phyloP scores from a whole-genome alignment of 2,888 invertebrate genomes.

The Podotricha telesiphe region DNA sequence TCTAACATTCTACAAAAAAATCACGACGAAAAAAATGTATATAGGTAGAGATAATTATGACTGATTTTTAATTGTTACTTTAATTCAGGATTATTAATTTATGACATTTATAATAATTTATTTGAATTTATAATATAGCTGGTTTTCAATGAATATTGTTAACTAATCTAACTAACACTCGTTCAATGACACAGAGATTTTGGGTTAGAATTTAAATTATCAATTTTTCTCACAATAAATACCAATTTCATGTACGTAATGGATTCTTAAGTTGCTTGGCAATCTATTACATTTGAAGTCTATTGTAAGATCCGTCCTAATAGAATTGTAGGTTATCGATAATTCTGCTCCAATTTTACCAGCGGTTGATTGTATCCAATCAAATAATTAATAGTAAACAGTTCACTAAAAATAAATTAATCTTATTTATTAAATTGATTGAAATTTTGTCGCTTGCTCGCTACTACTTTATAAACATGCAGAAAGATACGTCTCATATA shows the following conservation, averaged over 20 bases:
- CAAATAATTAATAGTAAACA: too few species aligned
- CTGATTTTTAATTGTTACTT: too few species aligned
- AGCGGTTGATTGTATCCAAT: not conserved
- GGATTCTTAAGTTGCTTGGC: not conserved
- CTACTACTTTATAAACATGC: not conserved
- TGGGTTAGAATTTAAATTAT: not conserved
- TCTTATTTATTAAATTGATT: not conserved
- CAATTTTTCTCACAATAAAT: not conserved
- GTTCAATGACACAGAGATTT: too few species aligned
- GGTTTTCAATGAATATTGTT: too few species aligned
- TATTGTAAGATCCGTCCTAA: not conserved
- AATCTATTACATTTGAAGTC: not conserved
- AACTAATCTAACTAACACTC: too few species aligned
- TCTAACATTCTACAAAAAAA: too few species aligned
- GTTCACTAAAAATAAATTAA: not conserved
- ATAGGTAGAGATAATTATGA: too few species aligned
- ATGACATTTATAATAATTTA: too few species aligned
- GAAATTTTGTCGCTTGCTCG: not conserved
- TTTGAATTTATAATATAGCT: too few species aligned
- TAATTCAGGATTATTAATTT: too few species aligned
- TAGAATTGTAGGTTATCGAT: not conserved
- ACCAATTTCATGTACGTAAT: not conserved
- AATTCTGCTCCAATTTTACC: not conserved
- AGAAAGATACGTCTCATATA: not conserved
- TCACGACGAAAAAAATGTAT: too few species aligned